Evolutionary conservation across 1,140 invertebrate genomes (phyloP).

Genomic region (Sesamia nonagrioides): DNA sequence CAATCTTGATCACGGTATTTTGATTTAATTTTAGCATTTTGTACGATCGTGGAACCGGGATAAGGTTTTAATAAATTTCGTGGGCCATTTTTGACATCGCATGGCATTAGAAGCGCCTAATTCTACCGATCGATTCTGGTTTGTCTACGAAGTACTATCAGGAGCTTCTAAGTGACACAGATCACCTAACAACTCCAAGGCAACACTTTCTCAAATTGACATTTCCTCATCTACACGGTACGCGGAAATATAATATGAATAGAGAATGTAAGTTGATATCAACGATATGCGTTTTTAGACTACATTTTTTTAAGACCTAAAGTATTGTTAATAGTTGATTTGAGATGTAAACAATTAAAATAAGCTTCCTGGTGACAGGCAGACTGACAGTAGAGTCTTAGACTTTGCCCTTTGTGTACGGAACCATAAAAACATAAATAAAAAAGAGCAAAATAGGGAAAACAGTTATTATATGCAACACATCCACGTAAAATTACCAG

Average conservation of each 20-base stretch:
- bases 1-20: not conserved
- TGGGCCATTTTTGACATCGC: not conserved
- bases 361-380: too few relatives aligned
- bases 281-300: not conserved
- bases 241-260: slow-evolving; percentile 12
- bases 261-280: slow-evolving; percentile 10
- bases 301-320: not conserved
- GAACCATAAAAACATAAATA: too few relatives aligned
- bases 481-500: too few relatives aligned
- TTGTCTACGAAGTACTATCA: too few relatives aligned
- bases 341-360: too few relatives aligned
- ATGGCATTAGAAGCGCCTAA: too few relatives aligned
- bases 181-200: not conserved
- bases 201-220: slow-evolving; percentile 13
- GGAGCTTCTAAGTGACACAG: not conserved
- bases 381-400: too few relatives aligned
- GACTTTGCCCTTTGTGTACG: too few relatives aligned
- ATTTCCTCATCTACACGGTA: not conserved
- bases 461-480: too few relatives aligned
- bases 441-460: too few relatives aligned
- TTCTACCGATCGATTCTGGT: too few relatives aligned
- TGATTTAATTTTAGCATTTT: slow-evolving; percentile 12
- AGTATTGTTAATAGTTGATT: not conserved
- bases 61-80: not conserved
- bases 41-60: slow-evolving; percentile 7